phyloP scores from a whole-genome alignment of 2,888 invertebrate genomes.

The Serrognathus titanus region DNA sequence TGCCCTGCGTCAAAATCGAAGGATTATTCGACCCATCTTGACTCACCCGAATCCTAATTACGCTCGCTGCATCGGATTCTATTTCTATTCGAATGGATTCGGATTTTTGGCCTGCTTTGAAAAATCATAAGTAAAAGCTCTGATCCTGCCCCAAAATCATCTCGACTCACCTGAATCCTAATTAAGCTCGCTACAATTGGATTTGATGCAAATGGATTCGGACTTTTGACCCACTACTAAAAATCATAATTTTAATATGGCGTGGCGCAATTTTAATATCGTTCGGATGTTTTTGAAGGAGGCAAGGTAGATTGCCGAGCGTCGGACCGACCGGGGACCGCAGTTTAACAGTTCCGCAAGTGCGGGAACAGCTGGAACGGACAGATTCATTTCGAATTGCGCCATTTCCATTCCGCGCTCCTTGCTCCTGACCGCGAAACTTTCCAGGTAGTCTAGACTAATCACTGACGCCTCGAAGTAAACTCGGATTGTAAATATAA shows the following conservation, averaged over 20 bases:
- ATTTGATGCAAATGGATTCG: neutral
- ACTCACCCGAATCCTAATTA: neutral
- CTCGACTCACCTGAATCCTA: neutral
- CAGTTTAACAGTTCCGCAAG: slow-evolving; percentile 44
- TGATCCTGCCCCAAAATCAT: neutral
- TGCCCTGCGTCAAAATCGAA: neutral
- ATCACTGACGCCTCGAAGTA: neutral
- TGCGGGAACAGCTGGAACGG: slow-evolving; percentile 50
- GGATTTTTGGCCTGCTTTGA: neutral
- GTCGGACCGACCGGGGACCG: slow-evolving; percentile 24
- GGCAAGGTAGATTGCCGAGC: slow-evolving; percentile 7
- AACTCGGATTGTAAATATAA: neutral
- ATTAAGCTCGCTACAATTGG: neutral
- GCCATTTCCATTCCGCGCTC: slow-evolving; percentile 45
- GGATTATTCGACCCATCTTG: neutral
- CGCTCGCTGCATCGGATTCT: neutral
- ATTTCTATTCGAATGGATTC: neutral
- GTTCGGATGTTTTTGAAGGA: slow-evolving; percentile 10
- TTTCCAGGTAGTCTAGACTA: slow-evolving; percentile 36
- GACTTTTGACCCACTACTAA: neutral
- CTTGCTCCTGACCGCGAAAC: slow-evolving; percentile 48
- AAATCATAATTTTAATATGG: neutral
- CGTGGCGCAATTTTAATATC: neutral
- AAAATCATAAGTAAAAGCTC: too few relatives aligned
- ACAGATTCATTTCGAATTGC: slow-evolving; percentile 49